A percentile compares a stretch with the other conserved stretches of the same genome.
Evolutionary conservation across 2,888 invertebrate genomes (phyloP).

Genomic region (Cephus pygmeus): DNA sequence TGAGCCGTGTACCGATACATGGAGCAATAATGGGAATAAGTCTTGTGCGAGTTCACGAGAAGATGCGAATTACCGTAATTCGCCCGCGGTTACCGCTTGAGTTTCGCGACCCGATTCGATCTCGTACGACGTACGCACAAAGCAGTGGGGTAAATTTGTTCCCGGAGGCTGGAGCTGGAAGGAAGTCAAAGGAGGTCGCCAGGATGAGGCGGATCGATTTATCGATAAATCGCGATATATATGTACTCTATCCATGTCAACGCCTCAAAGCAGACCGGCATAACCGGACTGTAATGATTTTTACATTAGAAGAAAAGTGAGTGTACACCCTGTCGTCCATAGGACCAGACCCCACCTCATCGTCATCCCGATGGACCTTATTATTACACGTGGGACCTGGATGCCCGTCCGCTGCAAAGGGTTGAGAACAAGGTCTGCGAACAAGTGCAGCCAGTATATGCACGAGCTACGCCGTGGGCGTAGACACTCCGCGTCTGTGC

Average conservation of each 20-base stretch:
- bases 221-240: not conserved
- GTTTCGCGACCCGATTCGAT: not conserved
- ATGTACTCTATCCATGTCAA: not conserved
- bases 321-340: not conserved
- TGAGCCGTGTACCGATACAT: not conserved
- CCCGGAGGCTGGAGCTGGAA: not conserved
- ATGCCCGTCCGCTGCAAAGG: not conserved
- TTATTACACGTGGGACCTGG: not conserved
- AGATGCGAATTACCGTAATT: not conserved
- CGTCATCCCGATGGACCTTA: not conserved
- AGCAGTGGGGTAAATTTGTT: not conserved
- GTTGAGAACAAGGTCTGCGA: constrained; percentile 22
- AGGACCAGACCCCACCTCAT: not conserved
- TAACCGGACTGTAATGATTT: not conserved
- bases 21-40: not conserved
- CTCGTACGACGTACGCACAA: not conserved
- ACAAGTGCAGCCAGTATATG: constrained; percentile 32
- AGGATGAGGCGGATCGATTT: not conserved
- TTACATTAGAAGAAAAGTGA: not conserved
- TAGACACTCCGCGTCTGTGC: not conserved
- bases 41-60: not conserved
- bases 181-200: not conserved
- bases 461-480: constrained; percentile 1
- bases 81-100: not conserved
- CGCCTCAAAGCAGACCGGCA: not conserved